Evolutionary conservation across 2,797 vertebrate species (phyloP).

Genomic region (Hyperoplus lanceolatus): DNA sequence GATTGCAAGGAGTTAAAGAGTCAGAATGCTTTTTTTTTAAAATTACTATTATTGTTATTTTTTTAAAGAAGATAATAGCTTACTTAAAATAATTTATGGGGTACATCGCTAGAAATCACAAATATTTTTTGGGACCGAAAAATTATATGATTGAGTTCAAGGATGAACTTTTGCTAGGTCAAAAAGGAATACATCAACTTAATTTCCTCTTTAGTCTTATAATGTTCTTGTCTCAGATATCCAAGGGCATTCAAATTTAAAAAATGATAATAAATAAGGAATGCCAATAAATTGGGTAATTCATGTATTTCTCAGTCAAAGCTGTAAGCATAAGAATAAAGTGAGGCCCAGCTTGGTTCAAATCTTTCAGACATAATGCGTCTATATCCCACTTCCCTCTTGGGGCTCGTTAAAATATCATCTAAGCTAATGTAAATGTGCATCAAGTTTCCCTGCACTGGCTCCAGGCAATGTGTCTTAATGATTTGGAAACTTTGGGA

Average conservation of each 20-base stretch:
- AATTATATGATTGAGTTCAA: too few relatives aligned
- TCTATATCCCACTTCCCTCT: slow-evolving; percentile 28
- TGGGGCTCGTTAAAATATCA: slow-evolving; percentile 48
- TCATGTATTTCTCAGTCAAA: background rate
- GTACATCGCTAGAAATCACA: too few relatives aligned
- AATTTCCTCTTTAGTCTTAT: background rate
- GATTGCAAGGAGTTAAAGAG: background rate
- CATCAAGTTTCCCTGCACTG: slow-evolving; percentile 24
- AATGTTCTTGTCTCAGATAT: background rate
- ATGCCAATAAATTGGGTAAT: background rate
- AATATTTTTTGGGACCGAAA: too few relatives aligned
- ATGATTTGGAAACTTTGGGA: slow-evolving; percentile 16
- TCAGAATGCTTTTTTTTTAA: background rate
- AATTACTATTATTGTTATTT: too few relatives aligned
- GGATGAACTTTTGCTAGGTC: background rate
- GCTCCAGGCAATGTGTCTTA: slow-evolving; percentile 17
- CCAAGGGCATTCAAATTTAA: background rate
- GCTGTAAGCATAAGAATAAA: slow-evolving; percentile 8
- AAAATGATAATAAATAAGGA: background rate
- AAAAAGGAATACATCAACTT: background rate
- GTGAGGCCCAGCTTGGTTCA: slow-evolving; percentile 12
- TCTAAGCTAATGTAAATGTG: slow-evolving; percentile 39
- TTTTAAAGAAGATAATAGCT: too few relatives aligned
- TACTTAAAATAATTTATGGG: background rate
- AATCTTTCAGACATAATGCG: slow-evolving; percentile 36